Evolutionary conservation across 2,888 invertebrate species (phyloP).

Genomic region (Eupithecia subumbrata): DNA sequence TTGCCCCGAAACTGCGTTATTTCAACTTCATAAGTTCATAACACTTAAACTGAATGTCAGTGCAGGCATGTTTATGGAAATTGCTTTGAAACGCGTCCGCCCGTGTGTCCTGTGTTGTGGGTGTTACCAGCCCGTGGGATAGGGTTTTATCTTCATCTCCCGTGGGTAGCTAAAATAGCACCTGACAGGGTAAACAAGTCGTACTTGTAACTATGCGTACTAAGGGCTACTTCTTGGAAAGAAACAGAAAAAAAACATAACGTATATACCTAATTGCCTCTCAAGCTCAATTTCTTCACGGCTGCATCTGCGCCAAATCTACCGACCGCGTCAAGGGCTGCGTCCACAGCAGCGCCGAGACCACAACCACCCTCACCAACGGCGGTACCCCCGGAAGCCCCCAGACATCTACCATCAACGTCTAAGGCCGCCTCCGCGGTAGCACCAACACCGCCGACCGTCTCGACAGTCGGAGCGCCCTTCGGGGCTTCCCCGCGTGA

Average conservation of each 20-base stretch:
- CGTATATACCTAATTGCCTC: not conserved
- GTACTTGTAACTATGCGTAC: not conserved
- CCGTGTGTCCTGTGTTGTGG: not conserved
- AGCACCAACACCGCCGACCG: too few relatives aligned
- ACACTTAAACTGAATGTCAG: conserved; percentile 26
- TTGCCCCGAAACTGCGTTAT: conserved; percentile 13
- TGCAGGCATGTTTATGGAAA: conserved; percentile 35
- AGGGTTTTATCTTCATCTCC: not conserved
- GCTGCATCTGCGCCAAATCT: too few relatives aligned
- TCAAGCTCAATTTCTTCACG: too few relatives aligned
- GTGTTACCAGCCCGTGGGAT: not conserved
- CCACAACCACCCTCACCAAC: too few relatives aligned
- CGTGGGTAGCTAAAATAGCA: not conserved
- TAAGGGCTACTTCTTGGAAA: not conserved
- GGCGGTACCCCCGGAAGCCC: too few relatives aligned
- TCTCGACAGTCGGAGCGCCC: too few relatives aligned
- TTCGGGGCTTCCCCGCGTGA: too few relatives aligned
- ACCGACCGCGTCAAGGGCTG: too few relatives aligned
- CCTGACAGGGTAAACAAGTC: not conserved
- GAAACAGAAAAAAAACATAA: not conserved
- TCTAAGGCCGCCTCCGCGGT: too few relatives aligned
- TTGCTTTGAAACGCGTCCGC: conserved; percentile 26
- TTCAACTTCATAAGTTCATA: conserved; percentile 23
- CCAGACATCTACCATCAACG: too few relatives aligned
- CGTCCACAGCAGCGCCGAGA: too few relatives aligned